phyloP scores from a whole-genome alignment of 2,888 invertebrate genomes.

The Parnassius orleans region DNA sequence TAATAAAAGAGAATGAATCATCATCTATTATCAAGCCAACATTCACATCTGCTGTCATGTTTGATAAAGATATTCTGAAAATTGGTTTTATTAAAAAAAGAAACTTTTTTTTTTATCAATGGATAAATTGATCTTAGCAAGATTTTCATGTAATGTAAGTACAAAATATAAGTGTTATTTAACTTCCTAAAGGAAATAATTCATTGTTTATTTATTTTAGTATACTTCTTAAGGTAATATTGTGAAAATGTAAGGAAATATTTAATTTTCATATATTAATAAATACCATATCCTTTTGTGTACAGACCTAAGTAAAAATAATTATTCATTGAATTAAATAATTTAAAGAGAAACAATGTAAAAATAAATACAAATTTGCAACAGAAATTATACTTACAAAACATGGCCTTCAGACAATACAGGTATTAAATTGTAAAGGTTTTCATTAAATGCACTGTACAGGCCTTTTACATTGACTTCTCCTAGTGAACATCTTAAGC shows the following conservation, averaged over 20 bases:
- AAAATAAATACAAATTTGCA: slow-evolving; percentile 5
- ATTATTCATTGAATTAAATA: background rate
- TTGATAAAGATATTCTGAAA: slow-evolving; percentile 76
- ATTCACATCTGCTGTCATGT: slow-evolving; percentile 77
- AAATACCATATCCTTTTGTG: slow-evolving; percentile 9
- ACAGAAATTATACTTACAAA: slow-evolving; percentile 55
- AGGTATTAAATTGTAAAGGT: slow-evolving; percentile 71
- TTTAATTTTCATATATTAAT: background rate
- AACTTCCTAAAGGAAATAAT: no score
- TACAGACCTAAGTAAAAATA: slow-evolving; percentile 10
- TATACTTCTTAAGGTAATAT: no score
- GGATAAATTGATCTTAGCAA: no score
- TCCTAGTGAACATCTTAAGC: slow-evolving; percentile 65
- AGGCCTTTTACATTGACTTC: slow-evolving; percentile 69
- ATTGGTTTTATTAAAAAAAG: slow-evolving; percentile 12
- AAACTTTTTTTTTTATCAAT: background rate
- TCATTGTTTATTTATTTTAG: no score
- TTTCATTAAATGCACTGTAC: slow-evolving; percentile 74
- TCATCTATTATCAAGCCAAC: slow-evolving; percentile 79
- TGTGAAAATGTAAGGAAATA: background rate
- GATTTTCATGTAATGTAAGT: no score
- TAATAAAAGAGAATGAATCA: slow-evolving; percentile 79
- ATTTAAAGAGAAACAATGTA: no score
- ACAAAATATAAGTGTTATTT: no score
- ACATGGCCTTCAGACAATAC: slow-evolving; percentile 74